A percentile compares a stretch with the other conserved stretches of the same genome.
These are phyloP conservation scores for Cranoglanis bouderius DNA, from an alignment of 2,113 vertebrate genomes.

Conservation along the genomic window DNA sequence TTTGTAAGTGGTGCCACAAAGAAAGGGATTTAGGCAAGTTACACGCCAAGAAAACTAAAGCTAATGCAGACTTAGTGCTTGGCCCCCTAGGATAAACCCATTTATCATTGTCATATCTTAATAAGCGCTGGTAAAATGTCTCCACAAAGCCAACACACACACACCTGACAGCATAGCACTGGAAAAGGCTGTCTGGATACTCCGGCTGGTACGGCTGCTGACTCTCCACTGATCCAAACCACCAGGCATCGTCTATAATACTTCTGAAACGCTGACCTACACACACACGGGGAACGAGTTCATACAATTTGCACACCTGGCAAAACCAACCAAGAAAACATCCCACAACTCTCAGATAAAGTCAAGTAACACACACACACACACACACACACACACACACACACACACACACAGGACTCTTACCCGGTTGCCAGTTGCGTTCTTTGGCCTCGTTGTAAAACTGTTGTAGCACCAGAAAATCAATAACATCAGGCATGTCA, in stretches of 20 bases:
- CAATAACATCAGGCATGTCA: slow-evolving; percentile 99
- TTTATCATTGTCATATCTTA: not conserved
- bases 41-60: no score
- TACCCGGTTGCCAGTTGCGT: slow-evolving; percentile 95
- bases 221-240: slow-evolving; percentile 94
- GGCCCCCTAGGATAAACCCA: not conserved
- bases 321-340: not conserved
- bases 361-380: not conserved
- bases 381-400: not conserved
- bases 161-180: slow-evolving; percentile 96
- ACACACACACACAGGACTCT: slow-evolving; percentile 3
- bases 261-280: slow-evolving; percentile 92
- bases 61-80: no score
- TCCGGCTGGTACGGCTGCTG: slow-evolving; percentile 94
- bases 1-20: no score
- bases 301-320: not conserved
- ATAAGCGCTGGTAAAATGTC: not conserved
- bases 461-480: slow-evolving; percentile 95
- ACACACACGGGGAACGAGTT: not conserved
- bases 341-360: not conserved
- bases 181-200: slow-evolving; percentile 97
- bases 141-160: not conserved
- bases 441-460: slow-evolving; percentile 98
- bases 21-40: no score
- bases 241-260: slow-evolving; percentile 98